Conservation (phyloP, 2,113 vertebrate genomes). For the Riparia riparia region DNA sequence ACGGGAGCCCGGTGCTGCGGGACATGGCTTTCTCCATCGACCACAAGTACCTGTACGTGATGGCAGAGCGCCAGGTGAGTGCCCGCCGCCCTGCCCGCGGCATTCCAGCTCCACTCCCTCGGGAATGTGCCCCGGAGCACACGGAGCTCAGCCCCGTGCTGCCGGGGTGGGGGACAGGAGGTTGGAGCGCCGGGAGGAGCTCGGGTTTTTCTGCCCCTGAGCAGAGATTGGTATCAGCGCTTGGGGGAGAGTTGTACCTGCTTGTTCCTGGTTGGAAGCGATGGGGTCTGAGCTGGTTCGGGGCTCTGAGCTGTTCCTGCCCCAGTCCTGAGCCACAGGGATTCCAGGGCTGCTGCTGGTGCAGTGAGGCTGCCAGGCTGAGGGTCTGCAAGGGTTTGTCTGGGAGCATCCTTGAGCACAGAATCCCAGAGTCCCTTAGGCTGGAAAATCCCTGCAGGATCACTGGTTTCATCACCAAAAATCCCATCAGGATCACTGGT, state of each 20-base stretch:
- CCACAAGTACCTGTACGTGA: constrained; percentile 90
- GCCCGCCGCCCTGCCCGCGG: not conserved
- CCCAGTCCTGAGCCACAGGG: not conserved
- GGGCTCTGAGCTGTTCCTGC: not conserved
- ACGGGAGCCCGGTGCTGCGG: constrained; percentile 89
- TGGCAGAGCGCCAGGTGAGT: constrained; percentile 95
- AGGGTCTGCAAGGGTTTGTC: not conserved
- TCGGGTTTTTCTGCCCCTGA: not conserved
- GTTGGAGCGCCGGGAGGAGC: not conserved
- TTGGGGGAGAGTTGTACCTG: not conserved
- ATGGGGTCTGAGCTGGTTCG: not conserved
- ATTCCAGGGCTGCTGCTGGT: fast-evolving
- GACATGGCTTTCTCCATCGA: constrained; percentile 96
- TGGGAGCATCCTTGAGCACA: not conserved
- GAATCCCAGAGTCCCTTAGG: not conserved
- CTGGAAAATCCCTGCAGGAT: not conserved
- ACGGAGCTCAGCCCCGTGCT: fast-evolving
- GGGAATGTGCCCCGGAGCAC: fast-evolving
- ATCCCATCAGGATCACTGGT: no score
- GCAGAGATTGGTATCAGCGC: not conserved
- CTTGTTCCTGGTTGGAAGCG: not conserved
- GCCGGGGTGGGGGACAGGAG: not conserved
- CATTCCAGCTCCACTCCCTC: fast-evolving
- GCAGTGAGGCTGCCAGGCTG: not conserved
- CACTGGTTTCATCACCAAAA: no score